A percentile compares a stretch with the other conserved stretches of the same genome.
Evolutionary conservation across 2,797 vertebrate species (phyloP).

Genomic region (Chelon auratus): DNA sequence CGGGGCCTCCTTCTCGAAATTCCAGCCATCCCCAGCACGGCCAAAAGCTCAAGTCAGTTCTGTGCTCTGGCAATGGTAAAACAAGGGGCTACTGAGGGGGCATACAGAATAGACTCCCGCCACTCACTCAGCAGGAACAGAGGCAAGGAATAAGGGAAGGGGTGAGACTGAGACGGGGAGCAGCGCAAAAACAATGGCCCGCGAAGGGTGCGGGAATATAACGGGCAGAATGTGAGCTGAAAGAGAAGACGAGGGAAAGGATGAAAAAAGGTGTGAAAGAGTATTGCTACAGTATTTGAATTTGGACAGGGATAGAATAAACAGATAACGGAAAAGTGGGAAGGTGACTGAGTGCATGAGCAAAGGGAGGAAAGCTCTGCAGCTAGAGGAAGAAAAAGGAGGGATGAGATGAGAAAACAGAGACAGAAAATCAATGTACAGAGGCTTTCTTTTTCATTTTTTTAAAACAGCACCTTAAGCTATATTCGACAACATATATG

Average conservation of each 20-base stretch:
- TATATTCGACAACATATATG: constrained; percentile 15
- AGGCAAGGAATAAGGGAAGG: constrained; percentile 54
- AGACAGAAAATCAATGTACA: constrained; percentile 16
- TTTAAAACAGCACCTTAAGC: neutral
- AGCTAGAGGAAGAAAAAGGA: constrained; percentile 14
- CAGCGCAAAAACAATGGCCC: constrained; percentile 54
- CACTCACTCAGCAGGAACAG: constrained; percentile 74
- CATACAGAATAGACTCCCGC: constrained; percentile 72
- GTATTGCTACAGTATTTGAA: constrained; percentile 29
- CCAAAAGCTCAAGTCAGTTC: constrained; percentile 82
- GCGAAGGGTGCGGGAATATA: constrained; percentile 45
- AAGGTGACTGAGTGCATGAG: constrained; percentile 60
- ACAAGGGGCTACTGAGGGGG: constrained; percentile 84
- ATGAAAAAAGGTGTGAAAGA: constrained; percentile 24
- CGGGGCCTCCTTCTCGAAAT: constrained; percentile 82
- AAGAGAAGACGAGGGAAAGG: constrained; percentile 27
- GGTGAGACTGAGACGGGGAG: constrained; percentile 40
- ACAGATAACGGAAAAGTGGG: constrained; percentile 51
- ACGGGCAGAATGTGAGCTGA: constrained; percentile 38
- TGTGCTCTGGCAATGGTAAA: constrained; percentile 82
- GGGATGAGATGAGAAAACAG: constrained; percentile 10
- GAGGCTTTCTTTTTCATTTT: neutral
- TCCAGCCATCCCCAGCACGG: constrained; percentile 82
- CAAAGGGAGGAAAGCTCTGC: constrained; percentile 8
- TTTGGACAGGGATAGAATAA: constrained; percentile 44